Evolutionary conservation across 2,113 vertebrate species (phyloP).

Genomic region (Baryphthengus martii): DNA sequence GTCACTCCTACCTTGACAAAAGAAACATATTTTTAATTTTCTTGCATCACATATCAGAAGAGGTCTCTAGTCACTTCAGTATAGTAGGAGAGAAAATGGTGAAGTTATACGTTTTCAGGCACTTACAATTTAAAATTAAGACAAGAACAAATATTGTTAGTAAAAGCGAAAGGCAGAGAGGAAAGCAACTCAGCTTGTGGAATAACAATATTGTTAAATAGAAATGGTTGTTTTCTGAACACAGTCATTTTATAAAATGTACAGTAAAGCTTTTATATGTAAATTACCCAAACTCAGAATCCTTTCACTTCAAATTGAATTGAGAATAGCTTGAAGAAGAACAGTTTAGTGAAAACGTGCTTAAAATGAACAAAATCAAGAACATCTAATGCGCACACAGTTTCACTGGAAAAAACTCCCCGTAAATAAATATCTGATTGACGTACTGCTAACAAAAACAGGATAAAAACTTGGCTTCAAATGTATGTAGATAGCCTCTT

Average conservation of each 20-base stretch:
- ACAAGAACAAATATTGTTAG: conserved; percentile 59
- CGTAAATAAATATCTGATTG: conserved; percentile 34
- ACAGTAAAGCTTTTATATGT: conserved; percentile 79
- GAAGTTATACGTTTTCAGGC: conserved; percentile 40
- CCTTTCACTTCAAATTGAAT: conserved; percentile 77
- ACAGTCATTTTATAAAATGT: conserved; percentile 72
- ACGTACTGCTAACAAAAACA: conserved; percentile 9
- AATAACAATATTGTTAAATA: conserved; percentile 72
- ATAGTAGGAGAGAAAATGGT: background rate
- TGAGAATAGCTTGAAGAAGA: conserved; percentile 71
- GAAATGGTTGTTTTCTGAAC: conserved; percentile 73
- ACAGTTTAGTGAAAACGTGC: conserved; percentile 64
- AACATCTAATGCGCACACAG: background rate
- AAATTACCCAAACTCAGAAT: conserved; percentile 76
- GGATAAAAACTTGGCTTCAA: background rate
- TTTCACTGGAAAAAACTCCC: background rate
- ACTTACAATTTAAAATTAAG: conserved; percentile 68
- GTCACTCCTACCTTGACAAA: conserved; percentile 34
- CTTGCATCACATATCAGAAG: conserved; percentile 41
- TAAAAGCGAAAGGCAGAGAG: conserved; percentile 35
- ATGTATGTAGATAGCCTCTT: background rate
- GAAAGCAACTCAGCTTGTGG: conserved; percentile 45
- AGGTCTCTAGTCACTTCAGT: conserved; percentile 6
- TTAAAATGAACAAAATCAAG: conserved; percentile 69
- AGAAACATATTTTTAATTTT: conserved; percentile 40